phyloP scores from a whole-genome alignment of 1,140 invertebrate species.

The Laupala kohalensis region DNA sequence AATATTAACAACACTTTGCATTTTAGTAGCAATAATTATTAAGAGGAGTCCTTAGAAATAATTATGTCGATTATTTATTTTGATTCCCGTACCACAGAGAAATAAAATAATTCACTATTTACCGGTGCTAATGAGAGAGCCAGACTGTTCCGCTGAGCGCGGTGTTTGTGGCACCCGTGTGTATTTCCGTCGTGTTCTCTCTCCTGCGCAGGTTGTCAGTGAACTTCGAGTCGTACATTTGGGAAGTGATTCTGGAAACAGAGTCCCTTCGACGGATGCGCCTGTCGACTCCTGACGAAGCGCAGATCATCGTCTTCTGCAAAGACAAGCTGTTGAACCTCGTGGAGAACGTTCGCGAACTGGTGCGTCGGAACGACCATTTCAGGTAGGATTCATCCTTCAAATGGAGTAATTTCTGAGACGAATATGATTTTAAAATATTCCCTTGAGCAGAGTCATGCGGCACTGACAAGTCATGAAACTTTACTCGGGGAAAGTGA shows the following conservation, averaged over 20 bases:
- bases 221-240: constrained; percentile 55
- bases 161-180: background rate
- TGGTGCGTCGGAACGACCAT: constrained; percentile 42
- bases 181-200: background rate
- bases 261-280: constrained; percentile 56
- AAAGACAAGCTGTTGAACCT: constrained; percentile 47
- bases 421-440: background rate
- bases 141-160: too few relatives aligned
- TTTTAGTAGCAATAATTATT: too few relatives aligned
- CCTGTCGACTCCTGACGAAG: constrained; percentile 20
- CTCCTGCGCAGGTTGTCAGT: constrained; percentile 36
- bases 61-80: too few relatives aligned
- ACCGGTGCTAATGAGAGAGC: too few relatives aligned
- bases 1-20: too few relatives aligned
- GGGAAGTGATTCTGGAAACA: constrained; percentile 53
- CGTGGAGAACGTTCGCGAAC: constrained; percentile 39
- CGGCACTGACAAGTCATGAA: background rate
- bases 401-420: background rate
- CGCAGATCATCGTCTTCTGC: constrained; percentile 32
- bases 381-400: constrained; percentile 26
- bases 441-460: background rate
- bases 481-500: background rate
- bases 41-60: too few relatives aligned
- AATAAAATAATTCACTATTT: too few relatives aligned
- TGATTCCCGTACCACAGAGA: too few relatives aligned